phyloP scores from a whole-genome alignment of 1,140 invertebrate genomes.

The Phocides pigmalion region DNA sequence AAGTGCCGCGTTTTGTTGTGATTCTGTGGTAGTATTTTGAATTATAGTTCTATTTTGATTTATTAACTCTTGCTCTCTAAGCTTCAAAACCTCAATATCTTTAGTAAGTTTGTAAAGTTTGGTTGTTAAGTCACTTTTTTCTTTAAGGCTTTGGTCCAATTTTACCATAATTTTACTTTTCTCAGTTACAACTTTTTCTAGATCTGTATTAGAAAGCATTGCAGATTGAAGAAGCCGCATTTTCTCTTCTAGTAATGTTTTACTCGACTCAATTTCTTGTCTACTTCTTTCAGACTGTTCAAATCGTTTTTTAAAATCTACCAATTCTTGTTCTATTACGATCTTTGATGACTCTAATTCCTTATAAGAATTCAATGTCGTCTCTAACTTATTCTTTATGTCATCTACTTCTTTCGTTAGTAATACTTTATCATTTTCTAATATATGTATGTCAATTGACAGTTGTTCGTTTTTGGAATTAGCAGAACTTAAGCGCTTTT shows the following conservation, averaged over 20 bases:
- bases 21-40: conserved; percentile 41
- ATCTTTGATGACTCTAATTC: conserved; percentile 54
- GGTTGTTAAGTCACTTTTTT: conserved; percentile 50
- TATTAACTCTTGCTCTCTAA: conserved; percentile 42
- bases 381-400: conserved; percentile 54
- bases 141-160: conserved; percentile 40
- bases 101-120: conserved; percentile 42
- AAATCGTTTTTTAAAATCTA: conserved; percentile 53
- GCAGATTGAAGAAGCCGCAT: conserved; percentile 46
- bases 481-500: conserved; percentile 60
- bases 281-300: conserved; percentile 56
- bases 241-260: conserved; percentile 56
- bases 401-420: conserved; percentile 73
- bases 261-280: conserved; percentile 54
- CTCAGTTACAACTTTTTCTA: conserved; percentile 44
- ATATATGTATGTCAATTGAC: conserved; percentile 73
- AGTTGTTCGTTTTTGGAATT: conserved; percentile 75
- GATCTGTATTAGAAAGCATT: conserved; percentile 31
- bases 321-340: conserved; percentile 56
- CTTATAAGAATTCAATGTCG: conserved; percentile 49
- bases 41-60: conserved; percentile 51
- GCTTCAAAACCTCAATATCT: conserved; percentile 45
- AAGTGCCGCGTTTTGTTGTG: conserved; percentile 40
- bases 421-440: conserved; percentile 80
- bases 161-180: conserved; percentile 43